Evolutionary conservation across 2,888 invertebrate genomes (phyloP).

Genomic region (Hydrotaea diabolus): DNA sequence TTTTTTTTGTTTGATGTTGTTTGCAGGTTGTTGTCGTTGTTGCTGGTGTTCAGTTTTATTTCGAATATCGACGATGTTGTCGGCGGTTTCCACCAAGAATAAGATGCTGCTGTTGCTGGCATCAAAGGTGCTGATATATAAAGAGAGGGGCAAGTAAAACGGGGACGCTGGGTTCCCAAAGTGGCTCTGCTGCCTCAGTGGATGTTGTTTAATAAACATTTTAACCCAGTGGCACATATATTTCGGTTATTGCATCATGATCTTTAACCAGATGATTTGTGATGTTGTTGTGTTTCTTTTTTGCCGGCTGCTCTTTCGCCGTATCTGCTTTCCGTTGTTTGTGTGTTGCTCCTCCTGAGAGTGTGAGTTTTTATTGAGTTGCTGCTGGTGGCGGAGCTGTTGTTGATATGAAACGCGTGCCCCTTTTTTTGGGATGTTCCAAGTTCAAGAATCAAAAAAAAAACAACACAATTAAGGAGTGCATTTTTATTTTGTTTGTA

Average conservation of each 20-base stretch:
- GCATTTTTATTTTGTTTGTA: too few relatives aligned
- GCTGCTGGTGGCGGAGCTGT: not conserved
- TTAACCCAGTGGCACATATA: conserved; percentile 67
- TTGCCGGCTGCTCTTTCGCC: not conserved
- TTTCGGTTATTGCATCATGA: conserved; percentile 65
- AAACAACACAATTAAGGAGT: too few relatives aligned
- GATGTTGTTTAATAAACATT: conserved; percentile 60
- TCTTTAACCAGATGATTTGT: conserved; percentile 52
- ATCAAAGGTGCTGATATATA: not conserved
- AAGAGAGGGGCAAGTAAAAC: not conserved
- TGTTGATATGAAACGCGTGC: conserved; percentile 22
- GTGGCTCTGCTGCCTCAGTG: not conserved
- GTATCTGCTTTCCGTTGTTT: too few relatives aligned
- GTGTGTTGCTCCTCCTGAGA: not conserved
- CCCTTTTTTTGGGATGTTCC: not conserved
- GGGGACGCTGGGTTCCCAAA: too few relatives aligned
- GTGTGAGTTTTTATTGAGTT: not conserved
- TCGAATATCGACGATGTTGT: not conserved
- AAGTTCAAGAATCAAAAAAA: not conserved
- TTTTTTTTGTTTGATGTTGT: too few relatives aligned
- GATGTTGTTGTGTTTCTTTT: not conserved
- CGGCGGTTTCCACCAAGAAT: not conserved
- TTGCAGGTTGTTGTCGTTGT: too few relatives aligned
- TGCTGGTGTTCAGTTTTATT: too few relatives aligned
- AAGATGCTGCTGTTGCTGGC: not conserved